Percentiles rank a stretch among this genome's conserved stretches.
Evolutionary conservation across 2,113 vertebrate species (phyloP).

Genomic region (Lichenostomus cassidix): DNA sequence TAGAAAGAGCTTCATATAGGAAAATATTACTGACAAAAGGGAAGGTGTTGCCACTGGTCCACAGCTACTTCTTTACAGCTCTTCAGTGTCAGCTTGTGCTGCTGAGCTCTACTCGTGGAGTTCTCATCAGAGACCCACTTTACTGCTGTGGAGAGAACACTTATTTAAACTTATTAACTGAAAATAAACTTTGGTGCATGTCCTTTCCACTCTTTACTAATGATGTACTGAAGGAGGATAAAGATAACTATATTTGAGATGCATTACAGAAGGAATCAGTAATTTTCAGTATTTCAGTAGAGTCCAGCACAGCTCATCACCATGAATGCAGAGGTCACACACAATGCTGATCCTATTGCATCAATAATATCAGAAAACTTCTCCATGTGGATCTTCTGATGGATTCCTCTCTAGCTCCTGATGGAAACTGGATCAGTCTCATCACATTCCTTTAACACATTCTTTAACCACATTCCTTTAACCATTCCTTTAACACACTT

Average conservation of each 20-base stretch:
- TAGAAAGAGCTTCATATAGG: background rate
- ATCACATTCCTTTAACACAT: background rate
- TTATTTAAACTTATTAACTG: background rate
- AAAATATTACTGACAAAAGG: background rate
- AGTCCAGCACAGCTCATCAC: fast-evolving
- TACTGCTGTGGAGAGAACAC: background rate
- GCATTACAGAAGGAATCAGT: background rate
- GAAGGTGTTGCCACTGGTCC: background rate
- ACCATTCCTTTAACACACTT: background rate
- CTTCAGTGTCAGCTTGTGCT: background rate
- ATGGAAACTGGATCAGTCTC: background rate
- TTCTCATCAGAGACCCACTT: background rate
- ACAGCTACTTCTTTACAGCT: background rate
- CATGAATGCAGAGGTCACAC: background rate
- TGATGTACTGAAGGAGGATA: background rate
- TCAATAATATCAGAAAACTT: background rate
- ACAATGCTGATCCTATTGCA: background rate
- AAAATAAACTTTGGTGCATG: background rate
- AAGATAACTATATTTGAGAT: background rate
- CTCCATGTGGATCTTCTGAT: background rate
- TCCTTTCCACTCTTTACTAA: background rate
- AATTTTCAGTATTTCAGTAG: background rate
- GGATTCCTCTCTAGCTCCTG: background rate
- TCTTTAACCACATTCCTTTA: background rate
- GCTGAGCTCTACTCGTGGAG: background rate